Evolutionary conservation across 2,888 invertebrate species (phyloP).

Genomic region (Cheilosia vernalis): DNA sequence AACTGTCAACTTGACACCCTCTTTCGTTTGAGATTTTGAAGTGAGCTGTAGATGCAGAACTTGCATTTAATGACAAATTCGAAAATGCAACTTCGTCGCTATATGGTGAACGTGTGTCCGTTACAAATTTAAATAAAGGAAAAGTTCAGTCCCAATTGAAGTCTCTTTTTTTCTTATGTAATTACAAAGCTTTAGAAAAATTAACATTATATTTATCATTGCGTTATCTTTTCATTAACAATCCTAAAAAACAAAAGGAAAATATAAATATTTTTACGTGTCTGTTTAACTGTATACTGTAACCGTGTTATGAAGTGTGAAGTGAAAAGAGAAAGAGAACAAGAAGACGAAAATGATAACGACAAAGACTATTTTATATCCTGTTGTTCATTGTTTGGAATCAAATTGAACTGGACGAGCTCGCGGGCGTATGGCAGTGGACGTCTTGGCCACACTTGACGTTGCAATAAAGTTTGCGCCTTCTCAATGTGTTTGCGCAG

Average conservation of each 20-base stretch:
- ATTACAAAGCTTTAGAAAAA: constrained; percentile 74
- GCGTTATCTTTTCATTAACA: constrained; percentile 55
- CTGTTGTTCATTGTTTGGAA: constrained; percentile 72
- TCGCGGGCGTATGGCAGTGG: constrained; percentile 84
- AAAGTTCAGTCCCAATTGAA: constrained; percentile 14
- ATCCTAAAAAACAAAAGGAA: constrained; percentile 19
- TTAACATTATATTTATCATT: constrained; percentile 69
- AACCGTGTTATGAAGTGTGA: constrained; percentile 65
- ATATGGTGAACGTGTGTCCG: neutral
- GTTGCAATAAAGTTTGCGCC: constrained; percentile 84
- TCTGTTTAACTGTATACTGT: constrained; percentile 68
- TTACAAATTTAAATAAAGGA: neutral
- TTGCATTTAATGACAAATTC: too few relatives aligned
- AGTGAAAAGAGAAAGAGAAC: constrained; percentile 54
- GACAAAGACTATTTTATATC: constrained; percentile 52
- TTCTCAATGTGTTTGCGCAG: constrained; percentile 85
- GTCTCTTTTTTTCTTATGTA: constrained; percentile 51
- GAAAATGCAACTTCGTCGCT: neutral
- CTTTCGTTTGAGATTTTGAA: too few relatives aligned
- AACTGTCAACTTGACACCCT: too few relatives aligned
- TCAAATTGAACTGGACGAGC: constrained; percentile 77
- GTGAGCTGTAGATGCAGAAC: too few relatives aligned
- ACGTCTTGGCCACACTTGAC: constrained; percentile 86
- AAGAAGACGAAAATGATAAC: constrained; percentile 34
- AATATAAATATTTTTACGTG: constrained; percentile 39